Conservation (phyloP, 1,140 invertebrate species). For the Meloidogyne floridensis region DNA sequence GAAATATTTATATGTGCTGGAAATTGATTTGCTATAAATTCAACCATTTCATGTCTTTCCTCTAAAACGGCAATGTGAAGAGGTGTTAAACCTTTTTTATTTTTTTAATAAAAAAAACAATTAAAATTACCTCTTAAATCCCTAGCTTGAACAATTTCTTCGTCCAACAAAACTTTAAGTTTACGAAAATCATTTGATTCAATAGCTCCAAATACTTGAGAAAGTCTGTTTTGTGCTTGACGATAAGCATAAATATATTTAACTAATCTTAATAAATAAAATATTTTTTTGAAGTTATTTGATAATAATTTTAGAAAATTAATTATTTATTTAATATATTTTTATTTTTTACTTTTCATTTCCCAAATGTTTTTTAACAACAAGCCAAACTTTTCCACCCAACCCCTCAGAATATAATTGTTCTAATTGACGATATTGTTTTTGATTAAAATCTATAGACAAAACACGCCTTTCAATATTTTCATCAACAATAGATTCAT, state of each 20-base stretch:
- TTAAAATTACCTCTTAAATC: conserved; percentile 51
- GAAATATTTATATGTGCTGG: conserved; percentile 51
- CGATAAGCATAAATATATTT: conserved; percentile 57
- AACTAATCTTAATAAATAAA: conserved; percentile 25
- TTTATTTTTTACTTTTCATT: conserved; percentile 44
- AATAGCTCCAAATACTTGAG: conserved; percentile 50
- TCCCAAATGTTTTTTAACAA: conserved; percentile 58
- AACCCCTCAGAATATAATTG: conserved; percentile 58
- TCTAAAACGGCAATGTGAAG: conserved; percentile 60
- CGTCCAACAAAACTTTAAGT: conserved; percentile 45
- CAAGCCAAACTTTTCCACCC: conserved; percentile 60
- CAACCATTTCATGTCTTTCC: conserved; percentile 62
- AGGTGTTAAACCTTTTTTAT: conserved; percentile 52
- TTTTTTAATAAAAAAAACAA: not conserved
- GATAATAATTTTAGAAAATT: not conserved
- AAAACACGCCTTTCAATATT: conserved; percentile 50
- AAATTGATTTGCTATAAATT: conserved; percentile 49
- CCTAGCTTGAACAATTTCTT: conserved; percentile 55
- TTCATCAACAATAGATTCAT: conserved; percentile 48
- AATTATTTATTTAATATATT: too few species aligned
- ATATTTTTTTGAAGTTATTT: not conserved
- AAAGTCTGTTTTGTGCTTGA: conserved; percentile 55
- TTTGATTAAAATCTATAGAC: conserved; percentile 51
- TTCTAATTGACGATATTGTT: conserved; percentile 52
- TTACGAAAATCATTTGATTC: conserved; percentile 55